Evolutionary conservation across 2,113 vertebrate genomes (phyloP), one percentile per base, ranked within the genome.

Genomic region (Cololabis saira): DNA sequence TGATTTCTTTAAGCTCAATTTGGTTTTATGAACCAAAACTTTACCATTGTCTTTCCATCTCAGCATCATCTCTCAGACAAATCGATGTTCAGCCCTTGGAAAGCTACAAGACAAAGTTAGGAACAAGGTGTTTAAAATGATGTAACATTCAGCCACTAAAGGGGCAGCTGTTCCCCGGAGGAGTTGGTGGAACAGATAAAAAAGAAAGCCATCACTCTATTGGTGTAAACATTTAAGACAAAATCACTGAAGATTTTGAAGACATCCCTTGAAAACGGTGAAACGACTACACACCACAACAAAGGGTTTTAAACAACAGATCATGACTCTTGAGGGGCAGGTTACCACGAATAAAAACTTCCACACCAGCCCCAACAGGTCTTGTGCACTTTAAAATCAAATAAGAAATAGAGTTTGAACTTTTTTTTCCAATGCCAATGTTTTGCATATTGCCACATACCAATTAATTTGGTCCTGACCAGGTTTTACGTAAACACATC

Each of bases 341-440:
- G 62, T 75, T 63, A 68, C 58, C 57, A 49, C 45, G 60, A 64
- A 76, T 53, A 37, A 37, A 9, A 11, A 37, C 6, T 9, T 27
- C 33, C 33, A 37, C 2, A 37, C 5, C 33, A 37, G 33, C 6
- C 33, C 6, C 33, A 37, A 11, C 10, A 11, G 33, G 6, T 37
- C 33, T 37, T 11, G 10, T 9, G 33, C 6, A 11, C 10, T 37
- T 37, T 37, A 11, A 37, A 37, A 11, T 37, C 33, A 37, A 37
- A 37, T 1, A 27, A 5, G 24, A 27, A 27, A 27, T 27, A 27
- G 5, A 27, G 24, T 27, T 37, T n/a, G n/a, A n/a, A n/a, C n/a
- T n/a, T n/a, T n/a, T n/a, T n/a, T n/a, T n/a, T 37, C 10, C 33
- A 37, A 7, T 37, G 5, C 33, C 33, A 37, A 11, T 37, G 24